Evolutionary conservation across 2,113 vertebrate species (phyloP).

Genomic region (Mus musculus): GRCm39 chr6:19537001-19537500

Average conservation of each 20-base stretch:
- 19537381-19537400: not conserved
- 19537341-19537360: not conserved
- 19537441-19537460: not conserved
- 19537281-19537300: conserved; percentile 8
- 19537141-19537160: not conserved
- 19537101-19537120: conserved; percentile 19
- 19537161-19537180: not conserved
- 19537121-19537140: not conserved
- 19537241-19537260: not conserved
- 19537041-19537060: not conserved
- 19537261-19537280: not conserved
- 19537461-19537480: not conserved
- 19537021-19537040: conserved; percentile 26
- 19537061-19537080: conserved; percentile 6
- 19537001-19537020: conserved; percentile 42
- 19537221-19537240: conserved; percentile 18
- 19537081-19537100: not conserved
- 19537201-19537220: not conserved
- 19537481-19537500: not conserved
- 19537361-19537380: not conserved
- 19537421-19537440: not conserved
- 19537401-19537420: not conserved
- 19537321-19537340: not conserved
- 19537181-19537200: not conserved
- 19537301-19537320: not conserved